These are phyloP conservation scores for Listrodromus nycthemerus DNA, from an alignment of 2,888 invertebrate species.

Conservation along the genomic window DNA sequence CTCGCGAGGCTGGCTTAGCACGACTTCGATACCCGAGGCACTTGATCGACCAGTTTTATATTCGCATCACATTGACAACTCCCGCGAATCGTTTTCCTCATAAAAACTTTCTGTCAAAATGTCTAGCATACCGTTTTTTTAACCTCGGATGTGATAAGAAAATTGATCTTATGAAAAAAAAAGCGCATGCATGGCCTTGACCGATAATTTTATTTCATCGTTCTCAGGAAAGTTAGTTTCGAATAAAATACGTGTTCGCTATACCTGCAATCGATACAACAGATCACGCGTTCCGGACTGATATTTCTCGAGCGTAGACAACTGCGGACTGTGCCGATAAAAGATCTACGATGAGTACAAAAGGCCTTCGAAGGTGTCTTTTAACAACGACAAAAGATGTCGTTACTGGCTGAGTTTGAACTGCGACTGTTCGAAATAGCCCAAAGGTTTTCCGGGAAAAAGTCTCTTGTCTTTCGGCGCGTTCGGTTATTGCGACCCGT, in stretches of 20 bases:
- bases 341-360: neutral
- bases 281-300: neutral
- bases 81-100: conserved; percentile 3
- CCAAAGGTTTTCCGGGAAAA: conserved; percentile 38
- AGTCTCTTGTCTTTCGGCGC: conserved; percentile 8
- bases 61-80: conserved; percentile 17
- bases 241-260: neutral
- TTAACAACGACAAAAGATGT: conserved; percentile 11
- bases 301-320: neutral
- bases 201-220: neutral
- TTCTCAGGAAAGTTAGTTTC: neutral
- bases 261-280: neutral
- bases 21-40: neutral
- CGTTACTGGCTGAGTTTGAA: neutral
- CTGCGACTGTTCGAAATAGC: conserved; percentile 1
- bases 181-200: neutral
- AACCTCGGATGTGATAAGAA: neutral
- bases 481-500: conserved; percentile 2
- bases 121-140: neutral
- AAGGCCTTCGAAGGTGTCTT: neutral
- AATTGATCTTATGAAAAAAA: neutral
- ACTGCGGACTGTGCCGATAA: neutral
- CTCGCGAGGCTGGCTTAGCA: neutral
- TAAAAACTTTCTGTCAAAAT: neutral
- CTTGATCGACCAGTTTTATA: conserved; percentile 44